Evolutionary conservation across 1,140 invertebrate species (phyloP).

Genomic region (Cheumatopsyche charites): DNA sequence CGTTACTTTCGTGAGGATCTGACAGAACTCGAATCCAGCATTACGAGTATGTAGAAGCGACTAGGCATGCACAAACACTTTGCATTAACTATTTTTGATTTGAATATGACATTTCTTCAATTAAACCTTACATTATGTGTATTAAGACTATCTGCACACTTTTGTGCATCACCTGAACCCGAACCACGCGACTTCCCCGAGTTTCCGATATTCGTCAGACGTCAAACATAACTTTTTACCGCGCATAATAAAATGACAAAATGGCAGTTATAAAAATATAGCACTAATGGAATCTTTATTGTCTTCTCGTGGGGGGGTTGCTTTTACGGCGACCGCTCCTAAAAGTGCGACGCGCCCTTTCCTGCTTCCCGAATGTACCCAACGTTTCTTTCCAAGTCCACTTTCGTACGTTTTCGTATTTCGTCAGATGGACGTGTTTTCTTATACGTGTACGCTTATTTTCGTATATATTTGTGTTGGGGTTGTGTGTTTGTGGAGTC

Average conservation of each 20-base stretch:
- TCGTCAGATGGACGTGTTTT: too few relatives aligned
- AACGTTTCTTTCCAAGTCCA: not conserved
- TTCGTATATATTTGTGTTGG: not conserved
- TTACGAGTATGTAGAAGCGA: too few relatives aligned
- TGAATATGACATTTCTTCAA: too few relatives aligned
- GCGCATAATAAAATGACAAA: conserved; percentile 47
- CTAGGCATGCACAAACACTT: too few relatives aligned
- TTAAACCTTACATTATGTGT: too few relatives aligned
- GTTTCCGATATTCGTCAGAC: not conserved
- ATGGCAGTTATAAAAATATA: conserved; percentile 47
- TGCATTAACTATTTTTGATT: too few relatives aligned
- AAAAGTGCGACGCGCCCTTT: conserved; percentile 36
- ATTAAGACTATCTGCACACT: too few relatives aligned
- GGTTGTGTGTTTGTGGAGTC: not conserved
- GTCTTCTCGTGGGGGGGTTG: conserved; percentile 36
- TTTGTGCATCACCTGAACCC: too few relatives aligned
- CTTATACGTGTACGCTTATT: not conserved
- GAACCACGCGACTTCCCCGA: too few relatives aligned
- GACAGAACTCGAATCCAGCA: too few relatives aligned
- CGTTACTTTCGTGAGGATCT: too few relatives aligned
- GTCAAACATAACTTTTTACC: conserved; percentile 41
- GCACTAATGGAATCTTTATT: conserved; percentile 49
- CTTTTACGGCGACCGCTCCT: conserved; percentile 40
- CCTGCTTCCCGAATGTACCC: not conserved
- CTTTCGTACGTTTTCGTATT: not conserved